phyloP scores from a whole-genome alignment of 2,888 invertebrate species.

The Drosophila conformis region DNA sequence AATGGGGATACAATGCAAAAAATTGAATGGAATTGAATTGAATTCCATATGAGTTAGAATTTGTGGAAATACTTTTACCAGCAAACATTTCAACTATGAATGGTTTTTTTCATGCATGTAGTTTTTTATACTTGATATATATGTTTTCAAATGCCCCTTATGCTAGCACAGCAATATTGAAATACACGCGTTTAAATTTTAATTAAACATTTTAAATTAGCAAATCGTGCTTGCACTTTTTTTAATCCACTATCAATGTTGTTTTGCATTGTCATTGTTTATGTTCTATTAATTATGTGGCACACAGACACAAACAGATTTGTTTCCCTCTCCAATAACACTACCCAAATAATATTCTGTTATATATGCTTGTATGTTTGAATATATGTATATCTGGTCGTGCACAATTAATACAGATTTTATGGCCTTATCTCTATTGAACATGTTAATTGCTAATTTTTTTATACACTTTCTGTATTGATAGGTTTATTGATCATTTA shows the following conservation, averaged over 20 bases:
- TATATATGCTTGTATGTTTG: neutral
- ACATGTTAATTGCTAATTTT: slow-evolving; percentile 69
- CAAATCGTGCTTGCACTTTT: slow-evolving; percentile 28
- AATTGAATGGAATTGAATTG: slow-evolving; percentile 24
- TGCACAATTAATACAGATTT: slow-evolving; percentile 68
- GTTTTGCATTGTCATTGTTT: slow-evolving; percentile 51
- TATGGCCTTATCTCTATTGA: slow-evolving; percentile 71
- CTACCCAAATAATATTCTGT: neutral
- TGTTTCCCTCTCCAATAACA: slow-evolving; percentile 25
- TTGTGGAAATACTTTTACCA: slow-evolving; percentile 1
- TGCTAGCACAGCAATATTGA: neutral
- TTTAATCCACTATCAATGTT: slow-evolving; percentile 55
- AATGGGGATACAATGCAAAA: slow-evolving; percentile 18
- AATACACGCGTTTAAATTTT: slow-evolving; percentile 4
- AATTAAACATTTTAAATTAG: slow-evolving; percentile 26
- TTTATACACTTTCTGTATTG: slow-evolving; percentile 8
- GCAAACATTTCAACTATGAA: neutral
- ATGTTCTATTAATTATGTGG: slow-evolving; percentile 78
- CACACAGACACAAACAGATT: slow-evolving; percentile 38
- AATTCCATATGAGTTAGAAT: slow-evolving; percentile 1
- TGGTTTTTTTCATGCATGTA: neutral
- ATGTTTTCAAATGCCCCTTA: neutral
- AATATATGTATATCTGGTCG: slow-evolving; percentile 5
- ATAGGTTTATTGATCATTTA: neutral
- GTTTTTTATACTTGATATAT: neutral